These are phyloP conservation scores for Phengaris alcon DNA, from an alignment of 2,888 invertebrate genomes.

Conservation along the genomic window DNA sequence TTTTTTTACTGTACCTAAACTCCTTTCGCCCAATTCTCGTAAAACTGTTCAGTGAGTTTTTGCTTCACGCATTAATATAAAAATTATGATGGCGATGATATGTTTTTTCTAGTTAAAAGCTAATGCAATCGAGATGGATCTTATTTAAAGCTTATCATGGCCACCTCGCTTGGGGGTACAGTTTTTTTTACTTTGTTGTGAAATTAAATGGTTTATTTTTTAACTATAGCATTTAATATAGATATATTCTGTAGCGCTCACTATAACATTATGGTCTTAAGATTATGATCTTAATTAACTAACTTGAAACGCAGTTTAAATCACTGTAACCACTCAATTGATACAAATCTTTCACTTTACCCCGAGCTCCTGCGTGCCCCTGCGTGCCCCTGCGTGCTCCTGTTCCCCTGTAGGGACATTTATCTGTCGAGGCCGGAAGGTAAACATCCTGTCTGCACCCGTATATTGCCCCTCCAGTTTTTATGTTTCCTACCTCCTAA, in stretches of 20 bases:
- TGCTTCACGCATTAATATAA: too few species aligned
- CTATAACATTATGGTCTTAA: background rate
- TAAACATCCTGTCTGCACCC: slow-evolving; percentile 55
- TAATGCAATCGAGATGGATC: too few species aligned
- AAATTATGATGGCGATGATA: too few species aligned
- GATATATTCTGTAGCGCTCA: background rate
- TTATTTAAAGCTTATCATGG: too few species aligned
- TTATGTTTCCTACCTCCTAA: slow-evolving; percentile 69
- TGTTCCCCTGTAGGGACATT: slow-evolving; percentile 43
- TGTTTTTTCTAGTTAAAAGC: too few species aligned
- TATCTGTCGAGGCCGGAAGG: slow-evolving; percentile 55
- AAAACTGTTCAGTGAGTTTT: too few species aligned
- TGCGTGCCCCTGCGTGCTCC: slow-evolving; percentile 21
- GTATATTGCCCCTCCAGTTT: slow-evolving; percentile 52
- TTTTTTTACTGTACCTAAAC: too few species aligned
- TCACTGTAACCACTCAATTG: slow-evolving; percentile 6
- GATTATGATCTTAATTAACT: slow-evolving; percentile 14
- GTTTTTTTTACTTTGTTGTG: too few species aligned
- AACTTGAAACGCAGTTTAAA: slow-evolving; percentile 3
- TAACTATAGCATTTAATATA: background rate
- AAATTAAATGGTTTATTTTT: too few species aligned
- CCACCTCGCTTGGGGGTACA: too few species aligned
- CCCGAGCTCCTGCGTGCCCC: slow-evolving; percentile 7
- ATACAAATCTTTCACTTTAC: slow-evolving; percentile 21
- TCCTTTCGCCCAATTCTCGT: too few species aligned